phyloP scores from a whole-genome alignment of 2,888 invertebrate species.

The Drosophila algonquin region DNA sequence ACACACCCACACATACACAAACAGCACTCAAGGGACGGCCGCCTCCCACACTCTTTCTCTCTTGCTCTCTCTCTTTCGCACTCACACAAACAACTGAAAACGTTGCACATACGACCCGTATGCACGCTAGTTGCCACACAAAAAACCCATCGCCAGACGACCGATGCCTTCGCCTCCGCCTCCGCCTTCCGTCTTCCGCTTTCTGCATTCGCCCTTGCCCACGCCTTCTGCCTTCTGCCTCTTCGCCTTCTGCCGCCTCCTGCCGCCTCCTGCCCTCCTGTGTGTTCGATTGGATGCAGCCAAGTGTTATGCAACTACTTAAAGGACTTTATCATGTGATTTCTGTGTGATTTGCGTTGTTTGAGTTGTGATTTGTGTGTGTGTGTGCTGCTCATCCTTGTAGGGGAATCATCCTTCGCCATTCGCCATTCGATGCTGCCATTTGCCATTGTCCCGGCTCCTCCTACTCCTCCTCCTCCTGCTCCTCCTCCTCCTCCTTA shows the following conservation, averaged over 20 bases:
- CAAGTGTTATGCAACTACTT: constrained; percentile 77
- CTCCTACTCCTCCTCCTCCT: neutral
- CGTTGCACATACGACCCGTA: constrained; percentile 76
- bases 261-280: neutral
- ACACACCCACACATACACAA: constrained; percentile 10
- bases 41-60: neutral
- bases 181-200: neutral
- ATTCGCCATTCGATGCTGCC: neutral
- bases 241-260: neutral
- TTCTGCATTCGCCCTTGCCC: no score
- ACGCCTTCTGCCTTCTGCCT: neutral
- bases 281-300: constrained; percentile 60
- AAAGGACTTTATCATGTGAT: constrained; percentile 75
- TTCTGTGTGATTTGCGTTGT: constrained; percentile 63
- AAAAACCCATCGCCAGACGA: neutral
- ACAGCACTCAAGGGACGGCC: neutral
- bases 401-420: neutral
- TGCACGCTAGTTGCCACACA: constrained; percentile 73
- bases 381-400: constrained; percentile 31
- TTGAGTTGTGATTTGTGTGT: constrained; percentile 64
- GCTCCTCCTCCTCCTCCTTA: constrained; percentile 32
- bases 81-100: constrained; percentile 68
- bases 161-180: constrained; percentile 29
- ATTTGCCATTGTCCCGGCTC: no score
- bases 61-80: neutral